These are phyloP conservation scores for Pachydiplax longipennis DNA, from an alignment of 2,888 invertebrate species.

Conservation along the genomic window DNA sequence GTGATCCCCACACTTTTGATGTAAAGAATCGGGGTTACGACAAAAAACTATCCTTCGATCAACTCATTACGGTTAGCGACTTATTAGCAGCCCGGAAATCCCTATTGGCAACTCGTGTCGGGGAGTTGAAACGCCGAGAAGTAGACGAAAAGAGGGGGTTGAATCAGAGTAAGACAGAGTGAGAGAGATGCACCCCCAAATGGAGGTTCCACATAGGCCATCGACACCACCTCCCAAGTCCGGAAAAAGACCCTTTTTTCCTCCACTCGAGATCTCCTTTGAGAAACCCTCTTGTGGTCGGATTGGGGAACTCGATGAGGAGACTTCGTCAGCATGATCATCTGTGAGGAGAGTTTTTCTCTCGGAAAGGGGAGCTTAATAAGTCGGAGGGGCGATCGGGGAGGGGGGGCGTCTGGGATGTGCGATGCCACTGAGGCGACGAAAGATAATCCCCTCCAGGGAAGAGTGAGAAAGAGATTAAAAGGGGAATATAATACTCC, in stretches of 20 bases:
- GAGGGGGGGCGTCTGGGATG: background rate
- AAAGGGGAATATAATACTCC: constrained; percentile 9
- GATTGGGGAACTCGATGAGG: background rate
- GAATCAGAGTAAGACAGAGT: background rate
- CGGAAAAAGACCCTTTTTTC: background rate
- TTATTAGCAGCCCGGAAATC: too few relatives aligned
- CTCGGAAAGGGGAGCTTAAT: background rate
- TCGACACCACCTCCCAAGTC: background rate
- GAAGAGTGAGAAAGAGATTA: constrained; percentile 32
- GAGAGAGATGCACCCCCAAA: background rate
- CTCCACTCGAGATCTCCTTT: background rate
- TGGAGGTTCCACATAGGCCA: background rate
- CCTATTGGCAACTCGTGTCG: too few relatives aligned
- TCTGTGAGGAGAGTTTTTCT: background rate
- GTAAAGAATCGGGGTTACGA: too few relatives aligned
- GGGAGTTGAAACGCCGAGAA: too few relatives aligned
- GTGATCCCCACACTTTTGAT: too few relatives aligned
- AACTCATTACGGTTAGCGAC: too few relatives aligned
- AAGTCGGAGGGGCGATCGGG: background rate
- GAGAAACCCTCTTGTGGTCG: background rate
- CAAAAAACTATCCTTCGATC: too few relatives aligned
- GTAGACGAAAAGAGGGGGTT: background rate
- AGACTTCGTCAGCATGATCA: constrained; percentile 5
- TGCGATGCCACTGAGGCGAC: background rate
- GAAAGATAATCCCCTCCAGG: background rate